Percentiles rank a stretch among this genome's conserved stretches.
Evolutionary conservation across 2,888 invertebrate genomes (phyloP).

Genomic region (Molanna angustata): DNA sequence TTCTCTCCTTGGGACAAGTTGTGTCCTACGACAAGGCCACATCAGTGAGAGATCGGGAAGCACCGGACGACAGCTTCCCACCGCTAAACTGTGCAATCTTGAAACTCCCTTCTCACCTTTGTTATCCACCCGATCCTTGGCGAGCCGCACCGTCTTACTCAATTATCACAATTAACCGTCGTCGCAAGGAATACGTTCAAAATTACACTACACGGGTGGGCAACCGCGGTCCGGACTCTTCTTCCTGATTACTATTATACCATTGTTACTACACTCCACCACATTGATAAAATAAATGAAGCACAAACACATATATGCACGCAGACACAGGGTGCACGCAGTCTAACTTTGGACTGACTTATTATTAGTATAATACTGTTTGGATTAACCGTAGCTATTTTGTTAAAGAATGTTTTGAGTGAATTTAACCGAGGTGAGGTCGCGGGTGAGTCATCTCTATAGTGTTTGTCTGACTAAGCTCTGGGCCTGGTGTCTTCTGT

Average conservation of each 20-base stretch:
- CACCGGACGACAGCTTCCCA: conserved; percentile 35
- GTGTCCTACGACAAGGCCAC: conserved; percentile 65
- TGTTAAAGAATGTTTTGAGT: too few relatives aligned
- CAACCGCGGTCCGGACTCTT: conserved; percentile 29
- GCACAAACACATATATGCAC: too few relatives aligned
- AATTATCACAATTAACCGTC: too few relatives aligned
- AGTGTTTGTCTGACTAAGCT: conserved; percentile 38
- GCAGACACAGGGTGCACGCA: too few relatives aligned
- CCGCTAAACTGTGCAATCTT: conserved; percentile 32
- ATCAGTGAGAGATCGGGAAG: conserved; percentile 33
- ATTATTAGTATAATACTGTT: too few relatives aligned
- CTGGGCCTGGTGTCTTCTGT: conserved; percentile 64
- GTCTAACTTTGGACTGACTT: too few relatives aligned
- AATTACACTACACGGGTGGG: conserved; percentile 32
- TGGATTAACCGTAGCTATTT: too few relatives aligned
- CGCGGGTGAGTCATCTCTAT: conserved; percentile 41
- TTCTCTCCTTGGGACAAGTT: conserved; percentile 87
- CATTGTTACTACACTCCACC: too few relatives aligned
- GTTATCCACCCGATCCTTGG: background rate
- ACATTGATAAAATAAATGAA: too few relatives aligned
- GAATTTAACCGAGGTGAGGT: conserved; percentile 38
- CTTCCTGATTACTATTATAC: too few relatives aligned
- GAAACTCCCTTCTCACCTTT: conserved; percentile 21
- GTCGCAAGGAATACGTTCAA: too few relatives aligned
- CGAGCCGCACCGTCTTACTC: background rate